These are phyloP conservation scores for Galaxea fascicularis DNA, from an alignment of 92 coral and sea anemone species.

Conservation along the genomic window DNA sequence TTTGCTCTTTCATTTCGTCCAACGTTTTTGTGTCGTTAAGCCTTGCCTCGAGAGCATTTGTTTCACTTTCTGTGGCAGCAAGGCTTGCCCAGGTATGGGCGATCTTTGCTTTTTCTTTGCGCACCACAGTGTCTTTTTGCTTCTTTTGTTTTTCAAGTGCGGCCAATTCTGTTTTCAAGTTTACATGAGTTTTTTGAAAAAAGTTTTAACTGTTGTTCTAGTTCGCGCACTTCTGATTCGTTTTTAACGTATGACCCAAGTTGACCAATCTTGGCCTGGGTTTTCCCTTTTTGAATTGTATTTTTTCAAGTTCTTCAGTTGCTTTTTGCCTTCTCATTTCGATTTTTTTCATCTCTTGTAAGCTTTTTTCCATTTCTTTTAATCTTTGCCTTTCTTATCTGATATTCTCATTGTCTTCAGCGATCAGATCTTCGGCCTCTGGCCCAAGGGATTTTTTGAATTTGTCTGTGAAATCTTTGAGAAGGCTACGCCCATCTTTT, in stretches of 20 bases:
- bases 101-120: not conserved
- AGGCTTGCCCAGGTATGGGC: not conserved
- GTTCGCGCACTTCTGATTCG: no score
- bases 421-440: not conserved
- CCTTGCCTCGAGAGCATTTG: not conserved
- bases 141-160: constrained; percentile 13
- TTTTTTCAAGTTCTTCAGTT: not conserved
- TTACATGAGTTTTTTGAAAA: not conserved
- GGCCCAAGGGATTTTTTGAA: not conserved
- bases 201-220: not conserved
- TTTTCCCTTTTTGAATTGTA: not conserved
- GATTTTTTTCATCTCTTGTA: not conserved
- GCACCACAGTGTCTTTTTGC: no score
- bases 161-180: not conserved
- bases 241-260: constrained; percentile 11
- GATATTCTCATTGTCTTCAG: not conserved
- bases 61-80: not conserved
- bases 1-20: not conserved
- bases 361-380: not conserved
- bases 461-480: not conserved
- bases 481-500: not conserved
- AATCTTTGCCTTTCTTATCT: not conserved
- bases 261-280: no score
- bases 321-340: not conserved
- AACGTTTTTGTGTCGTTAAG: not conserved